Percentiles rank a stretch among this genome's conserved stretches.
phyloP scores from a whole-genome alignment of 2,888 invertebrate species.

The Platerodrilus igneus region DNA sequence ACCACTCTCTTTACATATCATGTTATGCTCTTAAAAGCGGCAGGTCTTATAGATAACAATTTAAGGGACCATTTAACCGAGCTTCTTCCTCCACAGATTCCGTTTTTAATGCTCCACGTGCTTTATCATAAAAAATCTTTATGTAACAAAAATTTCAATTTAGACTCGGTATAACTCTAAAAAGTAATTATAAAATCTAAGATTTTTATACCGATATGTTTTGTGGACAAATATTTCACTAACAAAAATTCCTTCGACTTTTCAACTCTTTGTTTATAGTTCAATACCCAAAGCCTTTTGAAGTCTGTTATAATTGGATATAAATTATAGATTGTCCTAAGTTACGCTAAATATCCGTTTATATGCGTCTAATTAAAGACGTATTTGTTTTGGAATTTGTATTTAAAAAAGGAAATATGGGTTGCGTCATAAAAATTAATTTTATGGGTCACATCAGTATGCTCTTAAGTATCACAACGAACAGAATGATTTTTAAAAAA shows the following conservation, averaged over 20 bases:
- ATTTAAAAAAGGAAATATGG: too few relatives aligned
- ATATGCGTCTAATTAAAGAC: conserved; percentile 12
- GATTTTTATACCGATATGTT: conserved; percentile 20
- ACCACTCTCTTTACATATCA: conserved; percentile 15
- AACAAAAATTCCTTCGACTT: conserved; percentile 18
- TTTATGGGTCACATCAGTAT: too few relatives aligned
- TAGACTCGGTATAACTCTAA: conserved; percentile 12
- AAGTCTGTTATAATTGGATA: conserved; percentile 19
- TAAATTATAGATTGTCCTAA: conserved; percentile 16
- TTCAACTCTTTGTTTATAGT: conserved; percentile 23
- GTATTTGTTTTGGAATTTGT: too few relatives aligned
- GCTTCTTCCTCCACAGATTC: conserved; percentile 17
- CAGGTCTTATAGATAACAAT: conserved; percentile 18
- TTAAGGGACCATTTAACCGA: conserved; percentile 13
- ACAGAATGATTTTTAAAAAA: too few relatives aligned
- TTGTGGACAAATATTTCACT: conserved; percentile 19
- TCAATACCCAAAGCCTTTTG: conserved; percentile 21
- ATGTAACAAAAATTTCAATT: conserved; percentile 16
- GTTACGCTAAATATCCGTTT: conserved; percentile 12
- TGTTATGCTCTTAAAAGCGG: conserved; percentile 18
- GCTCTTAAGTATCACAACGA: too few relatives aligned
- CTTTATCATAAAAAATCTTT: conserved; percentile 16
- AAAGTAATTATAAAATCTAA: conserved; percentile 15
- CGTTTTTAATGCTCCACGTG: conserved; percentile 16
- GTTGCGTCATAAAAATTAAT: too few relatives aligned